Evolutionary conservation across 2,888 invertebrate genomes (phyloP).

Genomic region (Norana najaformis): DNA sequence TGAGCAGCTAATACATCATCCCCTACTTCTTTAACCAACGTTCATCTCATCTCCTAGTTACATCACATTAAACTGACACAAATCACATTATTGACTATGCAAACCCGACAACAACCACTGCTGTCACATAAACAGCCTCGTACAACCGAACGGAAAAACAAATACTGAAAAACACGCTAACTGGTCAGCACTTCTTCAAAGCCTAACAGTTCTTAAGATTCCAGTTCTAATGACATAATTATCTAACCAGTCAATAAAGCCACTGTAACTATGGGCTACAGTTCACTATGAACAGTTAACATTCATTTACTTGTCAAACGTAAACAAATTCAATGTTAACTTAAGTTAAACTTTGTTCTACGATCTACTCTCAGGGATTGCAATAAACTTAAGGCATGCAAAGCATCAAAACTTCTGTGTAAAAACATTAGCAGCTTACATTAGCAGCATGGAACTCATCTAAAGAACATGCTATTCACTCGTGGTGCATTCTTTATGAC

Average conservation of each 20-base stretch:
- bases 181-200: background rate
- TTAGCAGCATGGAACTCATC: background rate
- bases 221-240: background rate
- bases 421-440: background rate
- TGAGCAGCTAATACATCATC: background rate
- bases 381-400: background rate
- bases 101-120: background rate
- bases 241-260: conserved; percentile 13
- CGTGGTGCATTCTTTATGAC: background rate
- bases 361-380: background rate
- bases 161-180: background rate
- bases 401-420: background rate
- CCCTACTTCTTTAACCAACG: background rate
- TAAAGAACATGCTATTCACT: background rate
- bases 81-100: background rate
- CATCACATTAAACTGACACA: background rate
- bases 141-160: background rate
- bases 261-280: background rate
- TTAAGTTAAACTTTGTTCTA: background rate
- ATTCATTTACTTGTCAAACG: background rate
- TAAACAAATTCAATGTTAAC: background rate
- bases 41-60: background rate
- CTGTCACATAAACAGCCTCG: background rate
- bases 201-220: background rate
- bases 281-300: background rate